Evolutionary conservation across 2,888 invertebrate genomes (phyloP).

Genomic region (Lasius platythorax): DNA sequence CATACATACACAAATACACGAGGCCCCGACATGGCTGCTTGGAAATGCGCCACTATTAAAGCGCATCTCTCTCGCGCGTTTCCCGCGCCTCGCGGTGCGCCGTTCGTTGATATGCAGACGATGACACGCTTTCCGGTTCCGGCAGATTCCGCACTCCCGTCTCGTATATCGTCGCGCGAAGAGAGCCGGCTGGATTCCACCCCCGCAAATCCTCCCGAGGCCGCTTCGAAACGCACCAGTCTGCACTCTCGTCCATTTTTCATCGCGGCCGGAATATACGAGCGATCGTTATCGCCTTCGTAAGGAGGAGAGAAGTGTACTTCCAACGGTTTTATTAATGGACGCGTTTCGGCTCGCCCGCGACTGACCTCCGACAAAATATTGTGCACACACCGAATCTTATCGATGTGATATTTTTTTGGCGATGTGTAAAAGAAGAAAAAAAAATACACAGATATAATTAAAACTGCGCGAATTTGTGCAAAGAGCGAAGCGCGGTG

Average conservation of each 20-base stretch:
- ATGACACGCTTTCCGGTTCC: slow-evolving; percentile 80
- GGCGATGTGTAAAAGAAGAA: not conserved
- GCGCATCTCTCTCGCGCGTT: slow-evolving; percentile 66
- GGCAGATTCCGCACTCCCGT: slow-evolving; percentile 78
- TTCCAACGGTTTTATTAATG: slow-evolving; percentile 52
- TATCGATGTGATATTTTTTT: slow-evolving; percentile 25
- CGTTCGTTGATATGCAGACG: slow-evolving; percentile 80
- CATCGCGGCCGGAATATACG: slow-evolving; percentile 67
- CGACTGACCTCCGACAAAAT: slow-evolving; percentile 42
- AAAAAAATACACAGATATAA: slow-evolving; percentile 18
- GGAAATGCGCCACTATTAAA: slow-evolving; percentile 75
- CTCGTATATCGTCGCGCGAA: slow-evolving; percentile 71
- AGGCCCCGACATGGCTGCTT: slow-evolving; percentile 57
- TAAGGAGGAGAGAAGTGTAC: slow-evolving; percentile 40
- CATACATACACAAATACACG: slow-evolving; percentile 25
- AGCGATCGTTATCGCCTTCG: slow-evolving; percentile 69
- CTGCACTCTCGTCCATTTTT: slow-evolving; percentile 71
- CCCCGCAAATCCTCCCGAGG: slow-evolving; percentile 72
- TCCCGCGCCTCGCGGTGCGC: slow-evolving; percentile 54
- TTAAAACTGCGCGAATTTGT: not conserved
- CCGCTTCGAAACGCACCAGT: slow-evolving; percentile 64
- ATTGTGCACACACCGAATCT: not conserved
- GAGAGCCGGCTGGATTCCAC: slow-evolving; percentile 69
- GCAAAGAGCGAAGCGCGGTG: not conserved
- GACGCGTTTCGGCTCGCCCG: slow-evolving; percentile 36